Evolutionary conservation across 2,113 vertebrate genomes (phyloP).

Genomic region (Pimephales promelas): DNA sequence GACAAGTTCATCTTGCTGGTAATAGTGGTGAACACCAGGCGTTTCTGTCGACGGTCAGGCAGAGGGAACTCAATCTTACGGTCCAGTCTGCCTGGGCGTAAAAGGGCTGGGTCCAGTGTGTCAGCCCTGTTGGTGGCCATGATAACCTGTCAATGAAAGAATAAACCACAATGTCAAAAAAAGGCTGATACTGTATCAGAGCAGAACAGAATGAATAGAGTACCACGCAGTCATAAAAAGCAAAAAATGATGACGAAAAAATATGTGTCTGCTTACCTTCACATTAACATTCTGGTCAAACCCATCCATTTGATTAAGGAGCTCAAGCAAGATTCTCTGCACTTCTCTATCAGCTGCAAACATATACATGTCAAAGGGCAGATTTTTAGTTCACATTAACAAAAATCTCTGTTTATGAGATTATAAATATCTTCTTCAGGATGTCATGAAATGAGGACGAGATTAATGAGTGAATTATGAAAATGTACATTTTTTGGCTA

Average conservation of each 20-base stretch:
- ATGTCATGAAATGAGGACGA: not conserved
- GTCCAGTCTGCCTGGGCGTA: slow-evolving; percentile 89
- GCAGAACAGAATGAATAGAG: not conserved
- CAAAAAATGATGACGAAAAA: not conserved
- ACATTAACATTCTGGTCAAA: slow-evolving; percentile 96
- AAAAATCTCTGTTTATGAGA: not conserved
- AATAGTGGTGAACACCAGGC: slow-evolving; percentile 92
- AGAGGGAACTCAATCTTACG: slow-evolving; percentile 93
- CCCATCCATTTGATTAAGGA: slow-evolving; percentile 95
- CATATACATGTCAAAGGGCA: not conserved
- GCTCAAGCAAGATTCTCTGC: slow-evolving; percentile 90
- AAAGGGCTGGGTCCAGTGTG: slow-evolving; percentile 89
- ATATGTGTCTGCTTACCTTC: slow-evolving; percentile 75
- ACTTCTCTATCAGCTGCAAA: slow-evolving; percentile 89
- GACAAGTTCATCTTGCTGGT: slow-evolving; percentile 96
- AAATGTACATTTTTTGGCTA: not conserved
- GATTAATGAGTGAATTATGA: not conserved
- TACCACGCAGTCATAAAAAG: not conserved
- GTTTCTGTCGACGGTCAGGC: slow-evolving; percentile 91
- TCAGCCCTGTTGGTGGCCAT: slow-evolving; percentile 96
- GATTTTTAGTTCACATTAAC: too few relatives aligned
- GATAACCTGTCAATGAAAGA: slow-evolving; percentile 79
- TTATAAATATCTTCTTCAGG: not conserved
- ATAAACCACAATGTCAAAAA: not conserved
- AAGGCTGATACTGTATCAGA: not conserved